Conservation (phyloP, 2,113 vertebrate genomes). For the Leucopternis melanops region DNA sequence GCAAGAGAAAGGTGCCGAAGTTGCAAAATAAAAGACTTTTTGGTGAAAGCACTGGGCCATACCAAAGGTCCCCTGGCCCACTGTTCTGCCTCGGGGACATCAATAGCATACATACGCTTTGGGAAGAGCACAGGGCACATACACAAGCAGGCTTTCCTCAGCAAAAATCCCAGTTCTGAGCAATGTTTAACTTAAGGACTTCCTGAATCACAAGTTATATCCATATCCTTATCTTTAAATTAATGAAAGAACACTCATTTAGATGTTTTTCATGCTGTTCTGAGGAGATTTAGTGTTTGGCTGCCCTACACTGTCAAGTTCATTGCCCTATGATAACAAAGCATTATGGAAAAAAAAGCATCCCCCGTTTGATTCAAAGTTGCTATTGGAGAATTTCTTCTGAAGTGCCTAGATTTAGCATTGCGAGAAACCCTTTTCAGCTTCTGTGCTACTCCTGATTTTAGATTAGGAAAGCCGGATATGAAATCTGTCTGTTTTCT, state of each 20-base stretch:
- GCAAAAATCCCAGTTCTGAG: not conserved
- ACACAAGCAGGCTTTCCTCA: not conserved
- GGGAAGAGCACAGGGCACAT: not conserved
- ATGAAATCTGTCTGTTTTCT: not conserved
- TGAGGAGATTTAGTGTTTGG: not conserved
- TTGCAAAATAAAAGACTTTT: not conserved
- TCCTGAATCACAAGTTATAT: not conserved
- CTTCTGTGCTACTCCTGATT: not conserved
- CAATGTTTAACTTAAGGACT: not conserved
- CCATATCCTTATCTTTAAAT: not conserved
- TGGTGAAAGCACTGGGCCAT: accelerated
- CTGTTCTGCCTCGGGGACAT: not conserved
- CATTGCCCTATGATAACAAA: not conserved
- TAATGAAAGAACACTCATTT: not conserved
- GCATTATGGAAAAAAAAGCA: too few species aligned
- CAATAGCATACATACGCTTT: accelerated
- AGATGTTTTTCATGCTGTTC: not conserved
- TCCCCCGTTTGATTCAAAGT: not conserved
- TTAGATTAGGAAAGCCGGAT: not conserved
- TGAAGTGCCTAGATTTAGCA: not conserved
- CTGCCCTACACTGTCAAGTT: not conserved
- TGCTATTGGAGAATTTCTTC: not conserved
- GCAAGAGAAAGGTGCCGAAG: not conserved
- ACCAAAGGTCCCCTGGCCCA: not conserved
- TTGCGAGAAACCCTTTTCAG: not conserved